Evolutionary conservation across 2,888 invertebrate species (phyloP).

Genomic region (Andrena hattorfiana): DNA sequence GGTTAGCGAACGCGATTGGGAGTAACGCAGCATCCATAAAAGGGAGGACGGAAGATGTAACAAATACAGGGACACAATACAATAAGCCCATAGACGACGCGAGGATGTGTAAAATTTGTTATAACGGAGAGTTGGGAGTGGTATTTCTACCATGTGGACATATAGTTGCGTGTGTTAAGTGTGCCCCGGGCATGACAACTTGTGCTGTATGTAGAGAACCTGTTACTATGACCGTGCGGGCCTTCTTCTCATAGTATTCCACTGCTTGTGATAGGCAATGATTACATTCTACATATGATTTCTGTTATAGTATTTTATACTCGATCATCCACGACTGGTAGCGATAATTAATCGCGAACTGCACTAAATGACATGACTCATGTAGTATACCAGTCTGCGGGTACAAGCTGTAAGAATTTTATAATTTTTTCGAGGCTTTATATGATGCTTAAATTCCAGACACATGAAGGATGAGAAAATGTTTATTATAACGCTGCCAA

Average conservation of each 20-base stretch:
- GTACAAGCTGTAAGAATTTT: conserved; percentile 72
- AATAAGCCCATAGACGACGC: conserved; percentile 82
- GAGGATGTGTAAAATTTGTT: conserved; percentile 96
- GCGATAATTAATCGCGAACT: conserved; percentile 46
- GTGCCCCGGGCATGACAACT: conserved; percentile 93
- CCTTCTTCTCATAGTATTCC: conserved; percentile 86
- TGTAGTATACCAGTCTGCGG: conserved; percentile 78
- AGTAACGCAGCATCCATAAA: conserved; percentile 24
- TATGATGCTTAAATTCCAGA: conserved; percentile 15
- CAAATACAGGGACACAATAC: conserved; percentile 54
- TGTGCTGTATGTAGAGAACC: conserved; percentile 95
- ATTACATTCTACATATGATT: conserved; percentile 47
- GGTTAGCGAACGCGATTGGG: conserved; percentile 38
- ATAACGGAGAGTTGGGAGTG: conserved; percentile 93
- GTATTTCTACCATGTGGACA: conserved; percentile 98
- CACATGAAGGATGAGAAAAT: conserved; percentile 4
- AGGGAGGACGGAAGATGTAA: conserved; percentile 43
- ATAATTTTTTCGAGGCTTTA: conserved; percentile 25
- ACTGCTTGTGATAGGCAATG: conserved; percentile 56
- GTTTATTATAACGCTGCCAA: conserved; percentile 16
- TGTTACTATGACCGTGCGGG: conserved; percentile 89
- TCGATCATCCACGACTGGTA: conserved; percentile 60
- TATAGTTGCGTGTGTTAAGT: conserved; percentile 96
- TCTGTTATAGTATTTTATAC: conserved; percentile 46
- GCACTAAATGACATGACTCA: conserved; percentile 82